A percentile compares a stretch with the other conserved stretches of the same genome.
phyloP scores from a whole-genome alignment of 2,888 invertebrate genomes.

The Drosophila pegasa region DNA sequence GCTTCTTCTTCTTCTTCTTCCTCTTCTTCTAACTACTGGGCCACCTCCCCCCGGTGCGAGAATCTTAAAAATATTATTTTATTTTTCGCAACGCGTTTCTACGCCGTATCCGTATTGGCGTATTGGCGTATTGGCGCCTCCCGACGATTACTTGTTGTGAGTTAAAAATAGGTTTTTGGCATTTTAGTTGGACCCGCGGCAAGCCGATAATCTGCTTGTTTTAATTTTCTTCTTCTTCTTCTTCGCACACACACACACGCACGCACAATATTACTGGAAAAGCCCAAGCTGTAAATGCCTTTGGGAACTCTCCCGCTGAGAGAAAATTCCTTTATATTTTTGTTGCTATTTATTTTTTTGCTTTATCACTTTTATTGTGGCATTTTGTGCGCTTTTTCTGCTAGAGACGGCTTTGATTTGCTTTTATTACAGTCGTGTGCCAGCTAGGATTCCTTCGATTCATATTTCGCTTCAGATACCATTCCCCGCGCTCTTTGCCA shows the following conservation, averaged over 20 bases:
- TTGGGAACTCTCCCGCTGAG: constrained; percentile 20
- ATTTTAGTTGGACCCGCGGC: constrained; percentile 62
- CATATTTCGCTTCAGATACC: constrained; percentile 38
- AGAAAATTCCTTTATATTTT: constrained; percentile 29
- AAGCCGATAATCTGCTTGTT: constrained; percentile 48
- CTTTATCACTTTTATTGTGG: constrained; percentile 30
- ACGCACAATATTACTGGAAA: constrained; percentile 64
- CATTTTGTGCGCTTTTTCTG: constrained; percentile 15
- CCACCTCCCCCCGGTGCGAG: constrained; percentile 5
- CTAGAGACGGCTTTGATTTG: constrained; percentile 9
- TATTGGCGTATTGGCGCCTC: constrained; percentile 50
- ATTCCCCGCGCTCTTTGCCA: constrained; percentile 27
- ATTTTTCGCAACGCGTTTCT: constrained; percentile 33
- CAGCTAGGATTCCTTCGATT: constrained; percentile 29
- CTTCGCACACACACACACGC: constrained; percentile 56
- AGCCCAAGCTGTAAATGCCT: constrained; percentile 28
- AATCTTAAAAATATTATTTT: constrained; percentile 24
- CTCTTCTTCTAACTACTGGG: constrained; percentile 16
- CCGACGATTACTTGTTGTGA: constrained; percentile 41
- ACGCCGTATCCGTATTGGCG: constrained; percentile 50
- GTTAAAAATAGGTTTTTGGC: constrained; percentile 79
- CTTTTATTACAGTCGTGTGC: constrained; percentile 13
- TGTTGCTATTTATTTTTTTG: constrained; percentile 14
- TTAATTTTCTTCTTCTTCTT: constrained; percentile 63
- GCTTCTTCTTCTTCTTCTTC: constrained; percentile 17